Evolutionary conservation across 2,888 invertebrate genomes (phyloP).

Genomic region (Callinectes sapidus): DNA sequence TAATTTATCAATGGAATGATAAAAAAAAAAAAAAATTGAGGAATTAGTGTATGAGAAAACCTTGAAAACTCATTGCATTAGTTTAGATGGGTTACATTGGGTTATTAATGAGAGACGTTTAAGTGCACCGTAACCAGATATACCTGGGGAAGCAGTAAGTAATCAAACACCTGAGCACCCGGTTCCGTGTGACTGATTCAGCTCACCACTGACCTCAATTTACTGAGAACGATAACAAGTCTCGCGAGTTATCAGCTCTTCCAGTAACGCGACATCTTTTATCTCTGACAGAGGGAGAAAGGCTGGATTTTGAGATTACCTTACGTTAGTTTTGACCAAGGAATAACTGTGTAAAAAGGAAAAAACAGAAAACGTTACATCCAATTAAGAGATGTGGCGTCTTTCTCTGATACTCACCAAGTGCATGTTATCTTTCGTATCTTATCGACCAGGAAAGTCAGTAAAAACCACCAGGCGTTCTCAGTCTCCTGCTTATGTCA

Average conservation of each 20-base stretch:
- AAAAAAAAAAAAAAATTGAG: neutral
- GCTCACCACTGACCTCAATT: neutral
- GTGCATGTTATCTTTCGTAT: neutral
- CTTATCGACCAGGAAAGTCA: neutral
- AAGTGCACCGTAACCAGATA: conserved; percentile 5
- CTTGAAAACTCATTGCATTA: neutral
- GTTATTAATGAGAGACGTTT: neutral
- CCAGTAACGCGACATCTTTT: neutral
- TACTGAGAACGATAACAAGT: neutral
- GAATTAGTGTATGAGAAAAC: neutral
- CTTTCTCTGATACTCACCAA: conserved; percentile 17
- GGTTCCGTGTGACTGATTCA: conserved; percentile 5
- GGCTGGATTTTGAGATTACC: neutral
- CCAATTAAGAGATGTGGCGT: neutral
- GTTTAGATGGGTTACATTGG: neutral
- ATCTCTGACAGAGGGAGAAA: neutral
- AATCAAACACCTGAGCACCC: neutral
- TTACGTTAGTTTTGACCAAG: neutral
- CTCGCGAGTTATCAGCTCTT: neutral
- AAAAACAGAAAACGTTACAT: neutral
- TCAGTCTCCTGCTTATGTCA: neutral
- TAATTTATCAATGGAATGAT: neutral
- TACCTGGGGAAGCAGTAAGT: neutral
- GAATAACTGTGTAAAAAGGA: neutral
- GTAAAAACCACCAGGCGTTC: neutral